Evolutionary conservation across 2,888 invertebrate genomes (phyloP), one percentile per base, ranked within the genome.

Genomic region (Agonum fuliginosum): DNA sequence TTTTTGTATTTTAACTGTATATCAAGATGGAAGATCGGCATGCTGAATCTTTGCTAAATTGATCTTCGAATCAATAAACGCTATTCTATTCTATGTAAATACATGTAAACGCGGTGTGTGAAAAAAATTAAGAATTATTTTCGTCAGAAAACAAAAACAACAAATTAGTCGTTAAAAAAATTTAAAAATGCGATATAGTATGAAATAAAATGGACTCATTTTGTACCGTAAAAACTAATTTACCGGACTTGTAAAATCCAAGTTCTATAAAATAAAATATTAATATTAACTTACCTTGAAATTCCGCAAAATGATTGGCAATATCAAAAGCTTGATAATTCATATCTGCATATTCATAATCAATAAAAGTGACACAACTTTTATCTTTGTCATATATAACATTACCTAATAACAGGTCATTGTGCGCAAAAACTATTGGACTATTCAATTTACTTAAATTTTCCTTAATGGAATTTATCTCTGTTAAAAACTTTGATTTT

Each of bases 301-400:
- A 98, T 89, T 99, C 99, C 83, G 95, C 93, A 88, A 99, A 99
- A 89, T 99, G 99, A 89, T 99, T 98, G 67, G 95, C 98, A 86
- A 99, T 97, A 87, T 99, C 99, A 86, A 91, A 98, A 5, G 97
- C 96, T 87, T 97, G 97, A 87, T 95, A 97, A 89, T 98, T 99
- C 84, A 93, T 93, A 78, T 92, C 94, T 14, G 97, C 95, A 87
- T 99, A 99, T 87, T 99, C 99, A 87, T 95, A 99, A 88, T 99
- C 99, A 83, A 99, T 99, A 86, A 99, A 98, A 62, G 93, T 93
- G 58, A 98, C 93, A 78, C 88, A 89, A 81, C 91, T 89, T 81
- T 90, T 88, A 78, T 87, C 87, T 84, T 93, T 88, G 84, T 96
- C 93, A 87, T 94, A 94, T 82, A 99, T 92, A 80, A 99, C 93